Conservation (phyloP, 2,797 vertebrate species). For the Myiotriccus ornatus region DNA sequence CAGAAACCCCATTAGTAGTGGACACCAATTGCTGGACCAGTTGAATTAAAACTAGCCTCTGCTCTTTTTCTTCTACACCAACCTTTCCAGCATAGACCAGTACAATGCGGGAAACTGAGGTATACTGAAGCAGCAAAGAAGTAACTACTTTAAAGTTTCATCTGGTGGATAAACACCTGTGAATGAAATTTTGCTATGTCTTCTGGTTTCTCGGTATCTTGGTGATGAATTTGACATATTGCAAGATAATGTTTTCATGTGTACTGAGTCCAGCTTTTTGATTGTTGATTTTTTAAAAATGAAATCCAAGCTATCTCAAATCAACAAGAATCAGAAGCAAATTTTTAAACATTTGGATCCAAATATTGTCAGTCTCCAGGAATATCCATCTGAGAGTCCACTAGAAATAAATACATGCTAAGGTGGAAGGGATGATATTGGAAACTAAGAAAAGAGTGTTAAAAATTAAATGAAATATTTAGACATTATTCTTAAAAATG, state of each 20-base stretch:
- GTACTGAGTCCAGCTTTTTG: not conserved
- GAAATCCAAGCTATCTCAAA: not conserved
- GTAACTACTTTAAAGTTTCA: not conserved
- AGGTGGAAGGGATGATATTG: not conserved
- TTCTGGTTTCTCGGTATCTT: not conserved
- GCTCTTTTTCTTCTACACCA: not conserved
- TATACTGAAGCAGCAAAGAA: not conserved
- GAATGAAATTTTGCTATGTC: not conserved
- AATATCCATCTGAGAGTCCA: not conserved
- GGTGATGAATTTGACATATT: not conserved
- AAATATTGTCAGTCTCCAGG: not conserved
- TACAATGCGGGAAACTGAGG: not conserved
- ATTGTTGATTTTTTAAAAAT: not conserved
- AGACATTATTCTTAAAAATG: not conserved
- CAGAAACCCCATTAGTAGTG: not conserved
- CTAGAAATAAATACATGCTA: not conserved
- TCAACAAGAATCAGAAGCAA: not conserved
- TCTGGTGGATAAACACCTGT: not conserved
- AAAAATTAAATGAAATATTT: not conserved
- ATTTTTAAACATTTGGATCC: not conserved
- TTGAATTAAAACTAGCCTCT: not conserved
- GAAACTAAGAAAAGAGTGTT: not conserved
- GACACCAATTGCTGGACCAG: not conserved
- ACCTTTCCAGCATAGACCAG: not conserved
- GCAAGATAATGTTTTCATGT: not conserved